Percentiles rank a stretch among this genome's conserved stretches.
phyloP scores from a whole-genome alignment of 2,888 invertebrate genomes.

The Mechanitis messenoides region DNA sequence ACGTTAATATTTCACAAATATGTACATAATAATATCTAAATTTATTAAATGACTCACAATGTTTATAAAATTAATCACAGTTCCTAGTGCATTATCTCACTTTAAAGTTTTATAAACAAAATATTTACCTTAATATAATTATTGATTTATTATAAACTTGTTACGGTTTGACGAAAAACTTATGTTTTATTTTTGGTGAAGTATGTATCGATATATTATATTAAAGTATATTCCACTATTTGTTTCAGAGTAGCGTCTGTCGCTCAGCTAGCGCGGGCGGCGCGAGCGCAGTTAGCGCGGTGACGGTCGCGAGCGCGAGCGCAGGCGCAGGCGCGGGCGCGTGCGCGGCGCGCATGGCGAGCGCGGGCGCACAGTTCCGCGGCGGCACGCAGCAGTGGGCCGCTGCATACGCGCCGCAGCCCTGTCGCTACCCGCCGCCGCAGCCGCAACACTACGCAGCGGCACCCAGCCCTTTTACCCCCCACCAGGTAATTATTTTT shows the following conservation, averaged over 20 bases:
- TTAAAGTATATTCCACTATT: background rate
- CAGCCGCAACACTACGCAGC: conserved; percentile 67
- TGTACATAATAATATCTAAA: too few relatives aligned
- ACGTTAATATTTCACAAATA: too few relatives aligned
- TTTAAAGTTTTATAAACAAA: too few relatives aligned
- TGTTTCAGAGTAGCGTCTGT: conserved; percentile 66
- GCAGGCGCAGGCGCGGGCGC: conserved; percentile 70
- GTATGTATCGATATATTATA: too few relatives aligned
- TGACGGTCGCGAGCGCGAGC: conserved; percentile 70
- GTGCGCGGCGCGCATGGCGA: conserved; percentile 75
- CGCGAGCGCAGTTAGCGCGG: conserved; percentile 66
- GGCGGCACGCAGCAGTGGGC: conserved; percentile 73
- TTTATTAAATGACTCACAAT: too few relatives aligned
- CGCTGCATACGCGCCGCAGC: conserved; percentile 70
- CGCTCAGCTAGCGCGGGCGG: conserved; percentile 52
- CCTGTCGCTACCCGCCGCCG: conserved; percentile 74
- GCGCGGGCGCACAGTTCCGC: conserved; percentile 73
- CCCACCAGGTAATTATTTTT: conserved; percentile 55
- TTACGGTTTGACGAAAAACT: too few relatives aligned
- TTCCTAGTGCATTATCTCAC: too few relatives aligned
- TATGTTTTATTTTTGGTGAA: too few relatives aligned
- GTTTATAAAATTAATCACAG: too few relatives aligned
- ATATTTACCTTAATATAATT: too few relatives aligned
- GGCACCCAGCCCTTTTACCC: conserved; percentile 65
- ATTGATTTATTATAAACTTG: too few relatives aligned